Conservation (phyloP, 2,888 invertebrate genomes). For the Graphium colonna region DNA sequence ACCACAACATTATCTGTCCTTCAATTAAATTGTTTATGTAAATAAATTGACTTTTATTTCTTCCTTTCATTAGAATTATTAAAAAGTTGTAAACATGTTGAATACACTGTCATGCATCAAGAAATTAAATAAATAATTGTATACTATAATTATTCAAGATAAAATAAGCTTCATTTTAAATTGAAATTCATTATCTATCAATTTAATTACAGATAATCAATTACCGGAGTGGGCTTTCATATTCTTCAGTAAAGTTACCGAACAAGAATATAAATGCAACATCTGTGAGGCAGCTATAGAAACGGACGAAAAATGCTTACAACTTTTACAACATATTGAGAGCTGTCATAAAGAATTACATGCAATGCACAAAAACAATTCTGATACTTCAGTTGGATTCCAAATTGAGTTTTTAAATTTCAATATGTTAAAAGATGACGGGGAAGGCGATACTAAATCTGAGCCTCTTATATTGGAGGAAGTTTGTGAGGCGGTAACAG, state of each 20-base stretch:
- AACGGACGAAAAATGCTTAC: conserved; percentile 42
- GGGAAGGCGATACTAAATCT: conserved; percentile 40
- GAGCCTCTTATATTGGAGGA: conserved; percentile 54
- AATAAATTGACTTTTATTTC: too few relatives aligned
- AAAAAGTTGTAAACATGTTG: too few relatives aligned
- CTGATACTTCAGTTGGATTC: conserved; percentile 57
- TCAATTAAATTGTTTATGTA: too few relatives aligned
- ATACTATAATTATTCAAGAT: too few relatives aligned
- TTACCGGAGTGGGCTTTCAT: conserved; percentile 63
- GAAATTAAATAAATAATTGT: too few relatives aligned
- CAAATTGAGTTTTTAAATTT: conserved; percentile 66
- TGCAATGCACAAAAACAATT: conserved; percentile 61
- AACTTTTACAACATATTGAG: conserved; percentile 51
- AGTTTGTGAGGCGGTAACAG: conserved; percentile 49
- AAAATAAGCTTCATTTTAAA: too few relatives aligned
- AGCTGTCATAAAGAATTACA: conserved; percentile 53
- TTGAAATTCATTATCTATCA: not conserved
- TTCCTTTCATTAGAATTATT: too few relatives aligned
- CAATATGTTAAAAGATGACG: conserved; percentile 53
- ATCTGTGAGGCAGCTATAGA: conserved; percentile 49
- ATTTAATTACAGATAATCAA: conserved; percentile 31
- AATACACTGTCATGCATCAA: too few relatives aligned
- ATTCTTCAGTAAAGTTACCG: conserved; percentile 47
- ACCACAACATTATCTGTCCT: too few relatives aligned
- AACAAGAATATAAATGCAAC: conserved; percentile 51